Base-by-base conservation (phyloP, 2,888 invertebrate species). In the Agrilus cyanescens region DNA sequence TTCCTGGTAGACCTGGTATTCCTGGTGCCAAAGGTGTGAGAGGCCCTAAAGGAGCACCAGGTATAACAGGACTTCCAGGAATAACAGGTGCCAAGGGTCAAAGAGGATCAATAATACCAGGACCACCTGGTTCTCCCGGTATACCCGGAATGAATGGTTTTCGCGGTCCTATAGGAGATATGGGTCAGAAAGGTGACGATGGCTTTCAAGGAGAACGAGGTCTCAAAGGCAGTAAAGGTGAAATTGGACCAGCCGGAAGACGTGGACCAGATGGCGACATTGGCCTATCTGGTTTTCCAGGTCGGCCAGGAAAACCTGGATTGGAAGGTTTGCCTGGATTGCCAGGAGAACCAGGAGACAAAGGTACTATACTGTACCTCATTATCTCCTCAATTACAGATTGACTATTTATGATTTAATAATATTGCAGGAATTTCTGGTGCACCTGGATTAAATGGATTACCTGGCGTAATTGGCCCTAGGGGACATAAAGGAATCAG, bases 401-500 rank as follows among this genome's bases (percentile, higher is more conserved):
- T 20, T 20, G 20, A 7, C 5, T 20, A 20, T 20, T 20, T 20
- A 20, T n/a, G n/a, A 4, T 10, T 25, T 25, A 10, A 10, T 8
- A 25, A 25, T 10, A 25, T 25, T 38, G 53, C 52, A 43, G 74
- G 74, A 35, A 50, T 53, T 4, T 50, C 58, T 16, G 75, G 75
- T 18, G 48, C 50, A 39, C 59, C 56, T 32, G 67, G 69, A 16
- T 54, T 62, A 42, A 50, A 49, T 36, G 66, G 66, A 34, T 48
- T 50, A 37, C 44, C 47, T 15, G 65, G 66, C 12, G 51, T 62
- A 16, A 55, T 67, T n/a, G 78, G 78, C 13, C 50, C 58, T 12
- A 73, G 59, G 59, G 82, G 82, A n/a, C 49, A 53, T 5, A 63
- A 58, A 45, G 76, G 76, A 8, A 57, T 57, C 33, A 54, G 62